phyloP scores from a whole-genome alignment of 1,140 invertebrate genomes.

The Planococcus citri region DNA sequence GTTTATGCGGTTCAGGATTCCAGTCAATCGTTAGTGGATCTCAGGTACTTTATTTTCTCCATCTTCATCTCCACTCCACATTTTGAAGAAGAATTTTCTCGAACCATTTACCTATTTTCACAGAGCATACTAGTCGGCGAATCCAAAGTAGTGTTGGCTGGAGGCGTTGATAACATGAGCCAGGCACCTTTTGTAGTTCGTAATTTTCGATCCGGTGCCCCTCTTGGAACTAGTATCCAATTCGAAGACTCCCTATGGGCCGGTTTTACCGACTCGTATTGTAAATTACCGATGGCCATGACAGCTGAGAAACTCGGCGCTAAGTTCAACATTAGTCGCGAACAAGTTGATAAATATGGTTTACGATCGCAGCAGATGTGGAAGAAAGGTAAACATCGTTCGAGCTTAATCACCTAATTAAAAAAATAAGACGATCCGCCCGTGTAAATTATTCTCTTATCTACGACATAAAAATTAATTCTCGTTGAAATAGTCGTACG shows the following conservation, averaged over 20 bases:
- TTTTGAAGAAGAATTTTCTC: background rate
- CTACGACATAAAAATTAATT: background rate
- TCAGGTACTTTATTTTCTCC: conserved; percentile 47
- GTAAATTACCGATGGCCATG: conserved; percentile 87
- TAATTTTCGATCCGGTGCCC: conserved; percentile 76
- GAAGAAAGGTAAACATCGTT: conserved; percentile 48
- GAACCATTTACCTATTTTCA: conserved; percentile 23
- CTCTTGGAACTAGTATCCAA: conserved; percentile 60
- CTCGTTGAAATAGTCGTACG: background rate
- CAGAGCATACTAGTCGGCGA: conserved; percentile 80
- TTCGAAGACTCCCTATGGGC: conserved; percentile 89
- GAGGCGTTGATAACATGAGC: conserved; percentile 92
- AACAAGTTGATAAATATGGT: conserved; percentile 82
- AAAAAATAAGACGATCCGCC: background rate
- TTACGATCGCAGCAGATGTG: conserved; percentile 69
- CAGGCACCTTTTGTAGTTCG: conserved; percentile 81
- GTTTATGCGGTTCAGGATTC: conserved; percentile 90
- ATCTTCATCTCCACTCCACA: background rate
- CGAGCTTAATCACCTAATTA: conserved; percentile 11
- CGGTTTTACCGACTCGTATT: conserved; percentile 79
- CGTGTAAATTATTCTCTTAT: background rate
- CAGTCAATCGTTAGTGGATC: conserved; percentile 82
- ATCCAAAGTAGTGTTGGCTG: conserved; percentile 76
- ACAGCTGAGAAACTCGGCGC: conserved; percentile 95
- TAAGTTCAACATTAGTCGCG: conserved; percentile 71